Evolutionary conservation across 2,888 invertebrate genomes (phyloP), one percentile per base, ranked within the genome.

Genomic region (Leptopilina myrica): DNA sequence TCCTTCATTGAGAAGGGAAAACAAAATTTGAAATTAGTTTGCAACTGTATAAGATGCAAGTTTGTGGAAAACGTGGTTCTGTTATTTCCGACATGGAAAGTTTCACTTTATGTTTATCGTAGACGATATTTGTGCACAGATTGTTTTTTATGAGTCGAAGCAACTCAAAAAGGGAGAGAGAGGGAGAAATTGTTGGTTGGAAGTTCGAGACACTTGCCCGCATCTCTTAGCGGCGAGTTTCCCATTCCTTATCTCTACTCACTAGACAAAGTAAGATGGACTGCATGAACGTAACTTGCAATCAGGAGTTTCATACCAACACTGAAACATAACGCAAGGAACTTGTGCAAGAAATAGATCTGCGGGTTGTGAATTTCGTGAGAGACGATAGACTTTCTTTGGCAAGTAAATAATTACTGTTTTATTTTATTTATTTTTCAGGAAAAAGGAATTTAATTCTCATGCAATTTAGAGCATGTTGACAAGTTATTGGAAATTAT

Each of bases 201-300:
- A 73, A 73, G 56, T 73, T 73, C n/a, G 56, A 73, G 73, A 53
- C 33, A 73, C 53, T 73, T 73, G 53, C 73, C 73, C 73, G 73
- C 73, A 73, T 73, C 73, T 56, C 40, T 49, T 49, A 33, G 33
- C 9, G 33, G 73, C 14, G 56, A 73, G 53, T 73, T 73, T 56
- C 73, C 73, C 26, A 33, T 73, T 73, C 33, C 73, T 73, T 73
- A 73, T 73, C 73, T 73, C 73, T 73, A 9, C 33, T 73, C 11
- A 14, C 56, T 33, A 26, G 49, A 53, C 73, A 73, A 73, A 73
- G 73, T 73, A 56, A 73, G 73, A 73, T 73, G 73, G 73, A 73
- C 73, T 73, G 56, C 49, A 73, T 53, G 20, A 53, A 56, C 11
- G 73, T 73, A 56, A 49, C 56, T 73, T 33, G 73, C 56, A 73